Evolutionary conservation across 2,888 invertebrate species (phyloP).

Genomic region (Hyppa rectilinea): DNA sequence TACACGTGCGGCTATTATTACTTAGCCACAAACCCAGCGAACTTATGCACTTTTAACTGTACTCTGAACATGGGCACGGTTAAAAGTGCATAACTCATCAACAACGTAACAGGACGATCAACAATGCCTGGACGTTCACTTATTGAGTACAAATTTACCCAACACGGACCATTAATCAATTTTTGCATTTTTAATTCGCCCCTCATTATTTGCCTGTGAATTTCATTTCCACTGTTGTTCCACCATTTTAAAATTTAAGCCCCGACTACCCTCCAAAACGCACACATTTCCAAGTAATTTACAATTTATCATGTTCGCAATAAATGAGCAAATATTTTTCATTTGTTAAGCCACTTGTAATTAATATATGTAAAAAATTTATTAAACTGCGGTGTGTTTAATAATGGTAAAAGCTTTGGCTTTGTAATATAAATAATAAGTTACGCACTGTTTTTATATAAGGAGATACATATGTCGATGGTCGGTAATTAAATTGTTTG

Average conservation of each 20-base stretch:
- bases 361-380: slow-evolving; percentile 85
- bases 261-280: slow-evolving; percentile 79
- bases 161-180: slow-evolving; percentile 89
- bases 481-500: slow-evolving; percentile 37
- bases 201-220: slow-evolving; percentile 89
- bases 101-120: slow-evolving; percentile 34
- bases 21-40: too few relatives aligned
- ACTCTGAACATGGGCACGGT: not conserved
- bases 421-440: slow-evolving; percentile 65
- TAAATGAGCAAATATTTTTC: slow-evolving; percentile 89
- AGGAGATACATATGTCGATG: slow-evolving; percentile 23
- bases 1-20: too few relatives aligned
- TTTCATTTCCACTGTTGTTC: slow-evolving; percentile 85
- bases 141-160: slow-evolving; percentile 86
- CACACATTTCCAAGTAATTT: slow-evolving; percentile 88
- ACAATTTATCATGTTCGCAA: slow-evolving; percentile 89
- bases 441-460: slow-evolving; percentile 28
- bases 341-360: slow-evolving; percentile 87
- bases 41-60: too few relatives aligned
- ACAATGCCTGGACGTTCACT: slow-evolving; percentile 64
- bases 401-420: slow-evolving; percentile 71
- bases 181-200: slow-evolving; percentile 90
- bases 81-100: slow-evolving; percentile 29
- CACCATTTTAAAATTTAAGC: slow-evolving; percentile 86
- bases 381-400: slow-evolving; percentile 80